Evolutionary conservation across 2,797 vertebrate genomes (phyloP).

Genomic region (Clarias platycephalus): DNA sequence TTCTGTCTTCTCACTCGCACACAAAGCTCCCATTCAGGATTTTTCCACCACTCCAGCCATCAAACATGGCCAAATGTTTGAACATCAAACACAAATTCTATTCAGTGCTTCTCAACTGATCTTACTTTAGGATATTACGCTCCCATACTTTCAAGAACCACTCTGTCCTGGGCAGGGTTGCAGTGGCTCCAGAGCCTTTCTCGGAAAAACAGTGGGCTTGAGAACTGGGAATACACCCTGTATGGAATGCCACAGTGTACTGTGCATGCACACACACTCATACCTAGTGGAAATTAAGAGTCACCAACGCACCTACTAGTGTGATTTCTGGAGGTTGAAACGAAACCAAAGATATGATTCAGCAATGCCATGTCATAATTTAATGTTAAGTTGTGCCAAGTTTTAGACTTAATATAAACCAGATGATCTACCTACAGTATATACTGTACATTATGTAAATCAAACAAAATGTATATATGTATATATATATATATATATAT

Average conservation of each 20-base stretch:
- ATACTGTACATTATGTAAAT: too few relatives aligned
- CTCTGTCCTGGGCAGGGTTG: background rate
- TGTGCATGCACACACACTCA: background rate
- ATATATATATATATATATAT: too few relatives aligned
- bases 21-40: background rate
- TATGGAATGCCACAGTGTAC: background rate
- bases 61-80: background rate
- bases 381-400: background rate
- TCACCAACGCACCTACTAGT: background rate
- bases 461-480: too few relatives aligned
- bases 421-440: background rate
- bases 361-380: background rate
- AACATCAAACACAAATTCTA: background rate
- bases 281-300: background rate
- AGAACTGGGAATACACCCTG: background rate
- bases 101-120: conserved; percentile 2
- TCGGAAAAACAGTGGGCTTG: background rate
- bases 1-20: background rate
- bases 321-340: background rate
- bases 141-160: background rate
- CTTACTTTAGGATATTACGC: background rate
- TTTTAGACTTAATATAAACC: background rate
- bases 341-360: background rate
- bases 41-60: background rate
- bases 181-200: background rate